Evolutionary conservation across 2,888 invertebrate genomes (phyloP).

Genomic region (Lycophotia porphyrea): DNA sequence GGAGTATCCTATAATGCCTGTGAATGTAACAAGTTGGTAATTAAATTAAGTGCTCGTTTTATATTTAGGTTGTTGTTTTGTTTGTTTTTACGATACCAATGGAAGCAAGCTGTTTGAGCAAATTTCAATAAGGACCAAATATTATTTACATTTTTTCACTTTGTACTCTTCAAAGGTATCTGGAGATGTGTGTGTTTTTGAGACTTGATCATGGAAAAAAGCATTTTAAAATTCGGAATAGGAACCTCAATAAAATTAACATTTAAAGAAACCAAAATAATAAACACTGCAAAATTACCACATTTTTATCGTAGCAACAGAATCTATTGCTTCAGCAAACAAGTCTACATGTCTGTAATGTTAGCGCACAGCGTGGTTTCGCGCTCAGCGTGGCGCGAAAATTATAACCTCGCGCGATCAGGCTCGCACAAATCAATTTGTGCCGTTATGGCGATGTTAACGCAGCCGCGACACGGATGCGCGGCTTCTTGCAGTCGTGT

Average conservation of each 20-base stretch:
- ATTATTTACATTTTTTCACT: background rate
- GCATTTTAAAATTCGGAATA: background rate
- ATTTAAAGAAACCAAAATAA: constrained; percentile 9
- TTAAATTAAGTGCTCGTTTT: constrained; percentile 59
- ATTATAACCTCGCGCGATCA: constrained; percentile 82
- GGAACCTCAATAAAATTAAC: background rate
- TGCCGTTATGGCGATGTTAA: constrained; percentile 76
- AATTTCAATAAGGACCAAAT: background rate
- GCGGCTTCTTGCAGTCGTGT: constrained; percentile 54
- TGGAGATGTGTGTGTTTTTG: background rate
- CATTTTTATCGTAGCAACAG: constrained; percentile 47
- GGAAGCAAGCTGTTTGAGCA: background rate
- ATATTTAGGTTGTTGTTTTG: constrained; percentile 18
- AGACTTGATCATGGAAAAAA: background rate
- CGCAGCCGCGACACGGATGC: constrained; percentile 71
- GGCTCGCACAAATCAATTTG: constrained; percentile 85
- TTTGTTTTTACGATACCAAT: background rate
- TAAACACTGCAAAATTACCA: constrained; percentile 26
- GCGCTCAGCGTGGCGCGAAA: constrained; percentile 85
- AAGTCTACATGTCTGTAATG: constrained; percentile 70
- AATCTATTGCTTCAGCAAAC: constrained; percentile 69
- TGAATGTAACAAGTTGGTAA: constrained; percentile 58
- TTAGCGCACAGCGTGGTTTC: constrained; percentile 81
- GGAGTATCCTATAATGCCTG: constrained; percentile 50
- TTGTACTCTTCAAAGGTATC: background rate